phyloP scores from a whole-genome alignment of 2,888 invertebrate species.

The Alcis repandata region DNA sequence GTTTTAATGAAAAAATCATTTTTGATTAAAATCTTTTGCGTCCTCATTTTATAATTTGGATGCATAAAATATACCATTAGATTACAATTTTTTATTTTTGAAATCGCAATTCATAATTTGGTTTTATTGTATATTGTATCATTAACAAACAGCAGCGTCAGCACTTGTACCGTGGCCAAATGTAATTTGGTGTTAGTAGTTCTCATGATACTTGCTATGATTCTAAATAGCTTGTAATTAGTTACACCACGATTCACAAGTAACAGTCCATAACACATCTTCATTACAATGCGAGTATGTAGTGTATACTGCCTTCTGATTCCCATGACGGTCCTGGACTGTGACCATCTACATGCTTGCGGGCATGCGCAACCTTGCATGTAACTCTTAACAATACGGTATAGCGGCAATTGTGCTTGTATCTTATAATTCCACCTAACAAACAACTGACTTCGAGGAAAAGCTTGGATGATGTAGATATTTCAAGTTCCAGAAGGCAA shows the following conservation, averaged over 20 bases:
- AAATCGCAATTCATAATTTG: no score
- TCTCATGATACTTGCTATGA: constrained; percentile 14
- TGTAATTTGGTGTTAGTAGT: neutral
- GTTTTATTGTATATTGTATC: no score
- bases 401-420: constrained; percentile 7
- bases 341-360: constrained; percentile 63
- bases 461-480: constrained; percentile 54
- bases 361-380: constrained; percentile 58
- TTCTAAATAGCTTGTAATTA: constrained; percentile 13
- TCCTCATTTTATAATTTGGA: neutral
- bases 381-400: constrained; percentile 43
- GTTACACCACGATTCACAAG: constrained; percentile 28
- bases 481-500: constrained; percentile 53
- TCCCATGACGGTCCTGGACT: constrained; percentile 82
- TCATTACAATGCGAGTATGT: constrained; percentile 54
- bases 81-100: no score
- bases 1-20: constrained; percentile 35
- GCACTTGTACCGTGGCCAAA: neutral
- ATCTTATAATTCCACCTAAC: constrained; percentile 30
- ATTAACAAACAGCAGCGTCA: no score
- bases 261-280: constrained; percentile 27
- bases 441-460: constrained; percentile 45
- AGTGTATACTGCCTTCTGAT: constrained; percentile 65
- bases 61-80: no score
- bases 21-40: constrained; percentile 32